Evolutionary conservation across 1,140 invertebrate species (phyloP).

Genomic region (Eupeodes corollae): DNA sequence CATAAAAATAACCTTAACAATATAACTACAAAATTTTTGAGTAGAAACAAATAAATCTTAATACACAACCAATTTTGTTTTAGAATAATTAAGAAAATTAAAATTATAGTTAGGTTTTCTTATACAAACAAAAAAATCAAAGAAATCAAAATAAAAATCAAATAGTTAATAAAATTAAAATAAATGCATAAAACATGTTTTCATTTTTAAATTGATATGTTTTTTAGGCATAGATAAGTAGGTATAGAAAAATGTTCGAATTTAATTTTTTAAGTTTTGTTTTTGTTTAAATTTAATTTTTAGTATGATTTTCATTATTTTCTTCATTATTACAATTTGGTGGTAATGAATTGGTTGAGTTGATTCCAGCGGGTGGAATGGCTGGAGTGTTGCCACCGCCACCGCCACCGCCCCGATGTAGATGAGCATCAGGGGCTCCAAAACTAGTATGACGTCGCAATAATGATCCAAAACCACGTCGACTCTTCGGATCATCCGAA

Average conservation of each 20-base stretch:
- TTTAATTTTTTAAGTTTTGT: no score
- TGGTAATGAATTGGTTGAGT: neutral
- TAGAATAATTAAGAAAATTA: no score
- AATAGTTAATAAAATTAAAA: neutral
- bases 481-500: constrained; percentile 8
- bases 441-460: constrained; percentile 9
- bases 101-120: no score
- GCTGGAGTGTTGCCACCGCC: neutral
- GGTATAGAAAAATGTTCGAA: no score
- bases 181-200: no score
- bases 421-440: constrained; percentile 5
- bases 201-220: neutral
- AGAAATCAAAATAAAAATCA: no score
- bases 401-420: neutral
- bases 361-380: neutral
- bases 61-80: no score
- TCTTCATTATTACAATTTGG: constrained; percentile 1
- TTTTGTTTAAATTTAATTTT: no score
- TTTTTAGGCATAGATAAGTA: neutral
- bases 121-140: no score
- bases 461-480: constrained; percentile 11
- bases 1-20: no score
- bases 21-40: no score
- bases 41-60: no score
- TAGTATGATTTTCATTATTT: neutral